Evolutionary conservation across 2,888 invertebrate species (phyloP), one percentile per base, ranked within the genome.

Genomic region (Congeria kusceri): DNA sequence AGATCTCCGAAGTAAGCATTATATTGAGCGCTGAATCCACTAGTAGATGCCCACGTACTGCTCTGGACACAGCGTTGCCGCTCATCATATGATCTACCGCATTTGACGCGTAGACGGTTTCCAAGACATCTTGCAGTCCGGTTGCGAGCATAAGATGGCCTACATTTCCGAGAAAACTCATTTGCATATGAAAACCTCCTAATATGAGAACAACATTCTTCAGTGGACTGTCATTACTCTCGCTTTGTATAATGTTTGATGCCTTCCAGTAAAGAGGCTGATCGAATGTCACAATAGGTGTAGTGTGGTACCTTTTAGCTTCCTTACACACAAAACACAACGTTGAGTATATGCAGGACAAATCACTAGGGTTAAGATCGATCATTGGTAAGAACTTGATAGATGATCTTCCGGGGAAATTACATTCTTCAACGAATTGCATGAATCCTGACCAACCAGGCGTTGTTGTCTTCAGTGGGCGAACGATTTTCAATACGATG

Each of bases 81-180:
- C 47, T 71, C 57, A 86, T 39, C 70, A 86, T 85, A 25, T 84
- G 79, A 39, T 59, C 57, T 27, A 87, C 78, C 23, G 83, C 71
- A 65, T 85, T 79, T 39, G 77, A 25, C 32, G 85, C 83, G 80
- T 81, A 87, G 39, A 84, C 77, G 27, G 65, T 72, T 69, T 73
- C 79, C 29, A 87, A 62, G 11, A 84, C 64, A 64, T 85, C 86
- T 62, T 77, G 39, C 20, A 87, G 65, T 25, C 84, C 86, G 59
- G 85, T 80, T 11, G 73, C 71, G 27, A 39, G 58, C 84, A 86
- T 86, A 29, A 81, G 53, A 46, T 73, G 69, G n/a, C 86, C 87
- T 63, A 85, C 86, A 44, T 67, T 75, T 46, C 86, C 86, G 23
- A 87, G 65, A 67, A 82, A 87, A 67, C 83, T 81, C 83, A 84